phyloP scores from a whole-genome alignment of 2,797 vertebrate genomes.

The Argya squamiceps region DNA sequence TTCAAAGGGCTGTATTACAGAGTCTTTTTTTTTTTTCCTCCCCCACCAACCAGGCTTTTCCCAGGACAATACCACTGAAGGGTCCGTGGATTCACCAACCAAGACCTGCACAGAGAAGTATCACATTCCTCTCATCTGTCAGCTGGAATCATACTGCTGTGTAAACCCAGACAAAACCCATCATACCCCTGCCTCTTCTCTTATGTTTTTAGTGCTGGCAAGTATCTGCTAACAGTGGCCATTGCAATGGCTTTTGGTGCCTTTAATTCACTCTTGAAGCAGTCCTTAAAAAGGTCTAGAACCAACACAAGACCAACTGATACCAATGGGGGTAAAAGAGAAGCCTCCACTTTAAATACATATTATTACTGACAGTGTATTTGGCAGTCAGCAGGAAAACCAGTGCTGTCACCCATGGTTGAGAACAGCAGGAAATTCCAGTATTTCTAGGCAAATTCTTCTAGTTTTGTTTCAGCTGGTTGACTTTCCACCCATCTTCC shows the following conservation, averaged over 20 bases:
- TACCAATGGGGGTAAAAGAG: not conserved
- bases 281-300: not conserved
- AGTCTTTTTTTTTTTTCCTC: not conserved
- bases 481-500: not conserved
- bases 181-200: not conserved
- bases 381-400: not conserved
- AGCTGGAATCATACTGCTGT: not conserved
- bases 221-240: not conserved
- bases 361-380: not conserved
- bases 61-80: not conserved
- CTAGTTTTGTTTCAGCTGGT: not conserved
- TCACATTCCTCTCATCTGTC: not conserved
- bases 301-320: not conserved
- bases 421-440: not conserved
- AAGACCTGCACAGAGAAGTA: not conserved
- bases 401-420: not conserved
- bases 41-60: not conserved
- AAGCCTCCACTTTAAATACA: not conserved
- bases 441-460: not conserved
- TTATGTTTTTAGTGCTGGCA: not conserved
- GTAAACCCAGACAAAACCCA: not conserved
- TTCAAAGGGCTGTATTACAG: not conserved
- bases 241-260: not conserved
- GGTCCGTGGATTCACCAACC: not conserved
- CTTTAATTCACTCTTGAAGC: not conserved